Evolutionary conservation across 2,888 invertebrate species (phyloP).

Genomic region (Micoletzkya japonica): DNA sequence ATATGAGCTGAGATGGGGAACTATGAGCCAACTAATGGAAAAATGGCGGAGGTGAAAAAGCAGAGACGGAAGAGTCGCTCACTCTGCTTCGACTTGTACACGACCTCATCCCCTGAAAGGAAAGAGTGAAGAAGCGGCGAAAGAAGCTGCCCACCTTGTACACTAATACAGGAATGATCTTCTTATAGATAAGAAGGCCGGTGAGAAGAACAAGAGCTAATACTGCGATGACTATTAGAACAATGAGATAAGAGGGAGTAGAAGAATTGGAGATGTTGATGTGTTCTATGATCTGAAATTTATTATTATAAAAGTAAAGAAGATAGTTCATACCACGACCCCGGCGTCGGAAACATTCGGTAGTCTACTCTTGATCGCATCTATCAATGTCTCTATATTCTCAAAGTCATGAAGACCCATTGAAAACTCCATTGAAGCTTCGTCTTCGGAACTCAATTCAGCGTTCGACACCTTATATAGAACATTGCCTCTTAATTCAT

Average conservation of each 20-base stretch:
- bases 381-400: constrained; percentile 20
- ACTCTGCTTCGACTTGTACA: no score
- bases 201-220: background rate
- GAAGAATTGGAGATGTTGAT: background rate
- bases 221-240: background rate
- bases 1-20: no score
- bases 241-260: background rate
- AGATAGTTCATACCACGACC: background rate
- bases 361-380: constrained; percentile 16
- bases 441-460: background rate
- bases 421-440: constrained; percentile 9
- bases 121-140: background rate
- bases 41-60: background rate
- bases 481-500: background rate
- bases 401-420: constrained; percentile 24
- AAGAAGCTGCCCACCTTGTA: no score
- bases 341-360: constrained; percentile 10
- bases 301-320: background rate
- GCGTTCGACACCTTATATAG: constrained; percentile 7
- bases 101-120: no score
- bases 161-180: constrained; percentile 11
- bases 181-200: constrained; percentile 2
- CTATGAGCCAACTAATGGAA: background rate
- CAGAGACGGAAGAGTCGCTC: no score
- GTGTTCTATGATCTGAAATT: constrained; percentile 14